These are phyloP conservation scores for Lasioglossum malachurum DNA, from an alignment of 2,888 invertebrate species.

Conservation along the genomic window DNA sequence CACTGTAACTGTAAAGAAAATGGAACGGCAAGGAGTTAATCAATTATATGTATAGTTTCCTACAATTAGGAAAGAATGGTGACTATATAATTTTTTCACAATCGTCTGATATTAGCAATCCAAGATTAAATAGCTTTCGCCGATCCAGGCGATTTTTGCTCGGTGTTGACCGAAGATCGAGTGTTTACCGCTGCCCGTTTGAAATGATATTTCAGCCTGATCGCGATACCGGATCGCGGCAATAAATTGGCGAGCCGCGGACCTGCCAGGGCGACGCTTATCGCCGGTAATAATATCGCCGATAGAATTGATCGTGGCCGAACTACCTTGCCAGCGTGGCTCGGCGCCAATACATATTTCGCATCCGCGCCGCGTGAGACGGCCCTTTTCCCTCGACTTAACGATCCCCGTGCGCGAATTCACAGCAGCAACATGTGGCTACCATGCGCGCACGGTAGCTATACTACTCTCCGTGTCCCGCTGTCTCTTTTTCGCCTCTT, in stretches of 20 bases:
- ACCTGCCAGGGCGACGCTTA: slow-evolving; percentile 13
- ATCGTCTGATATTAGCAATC: no score
- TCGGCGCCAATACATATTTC: slow-evolving; percentile 45
- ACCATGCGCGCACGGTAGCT: slow-evolving; percentile 41
- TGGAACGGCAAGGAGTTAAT: no score
- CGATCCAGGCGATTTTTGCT: neutral
- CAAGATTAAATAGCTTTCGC: neutral
- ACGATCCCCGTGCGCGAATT: slow-evolving; percentile 45
- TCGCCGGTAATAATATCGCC: slow-evolving; percentile 48
- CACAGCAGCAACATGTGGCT: slow-evolving; percentile 47
- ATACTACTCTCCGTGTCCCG: neutral
- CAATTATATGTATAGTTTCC: no score
- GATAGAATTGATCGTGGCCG: slow-evolving; percentile 48
- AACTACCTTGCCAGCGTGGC: neutral
- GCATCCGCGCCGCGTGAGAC: slow-evolving; percentile 35
- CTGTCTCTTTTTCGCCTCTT: neutral
- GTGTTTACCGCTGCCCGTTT: neutral
- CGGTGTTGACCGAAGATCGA: neutral
- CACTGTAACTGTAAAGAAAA: no score
- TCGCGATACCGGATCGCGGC: slow-evolving; percentile 32
- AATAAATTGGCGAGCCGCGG: slow-evolving; percentile 35
- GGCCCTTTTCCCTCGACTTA: slow-evolving; percentile 26
- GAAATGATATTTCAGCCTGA: neutral
- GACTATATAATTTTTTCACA: no score
- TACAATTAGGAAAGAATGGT: no score